Evolutionary conservation across 92 coral and sea anemone species (phyloP), one percentile per base, ranked within the genome.

Genomic region (Muricea muricata): DNA sequence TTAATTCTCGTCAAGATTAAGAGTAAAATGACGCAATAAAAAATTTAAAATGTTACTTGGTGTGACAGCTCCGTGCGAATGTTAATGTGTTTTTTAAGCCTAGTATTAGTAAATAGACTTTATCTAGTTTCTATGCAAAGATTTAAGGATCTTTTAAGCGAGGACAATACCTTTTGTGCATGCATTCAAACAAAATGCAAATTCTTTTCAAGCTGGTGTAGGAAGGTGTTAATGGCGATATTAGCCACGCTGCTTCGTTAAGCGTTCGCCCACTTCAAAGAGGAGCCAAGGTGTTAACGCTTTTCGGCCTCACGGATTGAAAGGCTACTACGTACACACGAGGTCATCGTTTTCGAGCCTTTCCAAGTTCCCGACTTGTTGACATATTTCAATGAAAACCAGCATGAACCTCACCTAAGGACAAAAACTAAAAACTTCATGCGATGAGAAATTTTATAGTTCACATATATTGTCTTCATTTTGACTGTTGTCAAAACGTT

Each of bases 91-190:
- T 28, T 29, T 21, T 20, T 8, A 63, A 63, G 4, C 34, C 12
- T 0, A 15, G n/a, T 30, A 10, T n/a, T n/a, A n/a, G n/a, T n/a
- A n/a, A n/a, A n/a, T n/a, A n/a, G n/a, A n/a, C n/a, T n/a, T n/a
- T n/a, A n/a, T 26, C 21, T 63, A 63, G 20, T 63, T 63, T 63
- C 37, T 30, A 25, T 6, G 0, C 30, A 7, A 15, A 2, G 30
- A 3, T 63, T 39, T 5, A 63, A 28, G 70, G 2, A 13, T 11
- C 70, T 26, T 28, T 26, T 63, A 0, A 63, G 70, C n/a, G 30
- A 63, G 23, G 14, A 63, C 70, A 63, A 63, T 63, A 39, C n/a
- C 70, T 63, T 63, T 63, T 63, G 70, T 63, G 18, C 10, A 39
- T 0, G 15, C 70, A 28, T 3, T 28, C 24, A 54, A 25, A 7